These are phyloP conservation scores for Dromaius novaehollandiae DNA, from an alignment of 2,113 vertebrate species.

Conservation along the genomic window DNA sequence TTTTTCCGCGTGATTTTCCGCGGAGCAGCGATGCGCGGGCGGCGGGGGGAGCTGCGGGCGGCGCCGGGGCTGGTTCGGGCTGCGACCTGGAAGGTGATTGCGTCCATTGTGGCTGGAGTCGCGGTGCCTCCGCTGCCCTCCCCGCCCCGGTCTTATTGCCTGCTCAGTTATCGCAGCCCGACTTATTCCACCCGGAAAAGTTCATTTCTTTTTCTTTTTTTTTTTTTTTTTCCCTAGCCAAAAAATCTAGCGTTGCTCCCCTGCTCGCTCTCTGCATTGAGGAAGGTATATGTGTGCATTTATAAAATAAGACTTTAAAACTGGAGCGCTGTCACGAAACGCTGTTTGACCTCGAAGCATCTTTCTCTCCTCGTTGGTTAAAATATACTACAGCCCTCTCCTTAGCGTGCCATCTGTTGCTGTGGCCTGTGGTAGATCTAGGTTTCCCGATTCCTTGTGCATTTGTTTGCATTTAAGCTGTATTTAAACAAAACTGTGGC, in stretches of 20 bases:
- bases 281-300: background rate
- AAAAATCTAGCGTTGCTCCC: too few species aligned
- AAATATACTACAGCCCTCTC: rapidly evolving
- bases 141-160: background rate
- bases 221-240: too few species aligned
- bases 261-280: background rate
- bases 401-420: background rate
- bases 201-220: background rate
- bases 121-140: background rate
- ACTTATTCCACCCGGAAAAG: background rate
- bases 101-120: too few species aligned
- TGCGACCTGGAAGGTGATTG: too few species aligned
- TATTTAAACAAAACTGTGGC: background rate
- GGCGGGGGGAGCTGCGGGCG: too few species aligned
- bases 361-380: background rate
- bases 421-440: background rate
- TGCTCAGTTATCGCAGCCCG: too few species aligned
- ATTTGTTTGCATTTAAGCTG: background rate
- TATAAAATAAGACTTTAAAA: background rate
- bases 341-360: background rate
- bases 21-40: too few species aligned
- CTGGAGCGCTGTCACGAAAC: constrained; percentile 13
- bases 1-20: too few species aligned
- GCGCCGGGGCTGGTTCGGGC: too few species aligned
- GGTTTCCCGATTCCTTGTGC: background rate